Conservation (phyloP, 2,888 invertebrate genomes). For the Dolichomitus sp. region DNA sequence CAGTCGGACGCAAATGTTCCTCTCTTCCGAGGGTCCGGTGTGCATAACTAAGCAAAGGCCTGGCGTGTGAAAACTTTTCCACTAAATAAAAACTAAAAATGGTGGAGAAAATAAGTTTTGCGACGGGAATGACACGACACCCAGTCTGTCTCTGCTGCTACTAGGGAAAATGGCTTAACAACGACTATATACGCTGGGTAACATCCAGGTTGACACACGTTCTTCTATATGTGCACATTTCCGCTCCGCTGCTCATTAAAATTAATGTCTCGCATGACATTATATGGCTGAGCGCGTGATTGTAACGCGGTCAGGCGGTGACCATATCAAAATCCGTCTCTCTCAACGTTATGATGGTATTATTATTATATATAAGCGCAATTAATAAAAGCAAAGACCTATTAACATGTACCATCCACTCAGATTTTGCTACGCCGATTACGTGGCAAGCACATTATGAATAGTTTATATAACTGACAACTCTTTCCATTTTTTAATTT, state of each 20-base stretch:
- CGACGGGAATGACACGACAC: conserved; percentile 46
- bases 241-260: conserved; percentile 71
- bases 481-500: not conserved
- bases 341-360: not conserved
- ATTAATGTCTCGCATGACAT: conserved; percentile 76
- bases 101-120: conserved; percentile 79
- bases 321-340: conserved; percentile 43
- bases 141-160: conserved; percentile 68
- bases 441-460: not conserved
- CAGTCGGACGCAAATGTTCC: conserved; percentile 74
- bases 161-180: conserved; percentile 75
- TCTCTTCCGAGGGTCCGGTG: conserved; percentile 64
- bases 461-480: conserved; percentile 12
- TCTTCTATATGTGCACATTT: conserved; percentile 70
- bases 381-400: conserved; percentile 47
- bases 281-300: conserved; percentile 65
- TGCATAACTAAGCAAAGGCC: conserved; percentile 46
- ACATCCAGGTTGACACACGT: conserved; percentile 62
- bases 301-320: conserved; percentile 48
- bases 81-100: conserved; percentile 83
- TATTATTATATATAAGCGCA: conserved; percentile 28
- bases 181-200: conserved; percentile 31
- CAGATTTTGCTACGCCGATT: conserved; percentile 25
- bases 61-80: conserved; percentile 78
- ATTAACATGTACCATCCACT: conserved; percentile 37